Percentiles rank a stretch among this genome's conserved stretches.
phyloP scores from a whole-genome alignment of 53 echinoderm and acorn worm genomes.

The Echinometra lucunter region DNA sequence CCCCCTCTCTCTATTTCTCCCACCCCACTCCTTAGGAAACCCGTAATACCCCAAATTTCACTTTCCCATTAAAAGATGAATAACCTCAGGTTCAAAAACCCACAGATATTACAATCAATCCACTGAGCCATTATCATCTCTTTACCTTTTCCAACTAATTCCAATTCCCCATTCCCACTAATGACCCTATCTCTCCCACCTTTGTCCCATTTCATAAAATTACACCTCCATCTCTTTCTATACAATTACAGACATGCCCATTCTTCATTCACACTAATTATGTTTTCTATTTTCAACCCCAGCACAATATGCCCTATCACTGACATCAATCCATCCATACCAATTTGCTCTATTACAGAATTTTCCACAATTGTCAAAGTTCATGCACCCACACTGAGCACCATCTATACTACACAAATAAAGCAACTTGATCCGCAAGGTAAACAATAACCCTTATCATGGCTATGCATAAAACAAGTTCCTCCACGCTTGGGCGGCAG shows the following conservation, averaged over 20 bases:
- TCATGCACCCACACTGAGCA: neutral
- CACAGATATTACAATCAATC: neutral
- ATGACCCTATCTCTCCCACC: neutral
- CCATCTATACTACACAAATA: constrained; percentile 35
- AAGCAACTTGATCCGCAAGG: constrained; percentile 2
- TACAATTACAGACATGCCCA: neutral
- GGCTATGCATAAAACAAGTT: constrained; percentile 41
- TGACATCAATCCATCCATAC: neutral
- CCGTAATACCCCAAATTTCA: neutral
- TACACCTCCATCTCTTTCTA: constrained; percentile 15
- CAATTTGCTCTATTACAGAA: neutral
- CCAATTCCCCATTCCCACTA: constrained; percentile 8
- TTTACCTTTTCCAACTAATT: neutral
- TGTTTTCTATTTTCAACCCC: neutral
- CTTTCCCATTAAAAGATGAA: constrained; percentile 17
- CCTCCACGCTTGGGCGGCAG: neutral
- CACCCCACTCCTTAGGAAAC: too few species aligned
- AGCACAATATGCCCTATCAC: neutral
- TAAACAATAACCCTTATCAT: constrained; percentile 21
- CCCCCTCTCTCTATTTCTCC: too few species aligned
- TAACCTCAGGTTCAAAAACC: neutral
- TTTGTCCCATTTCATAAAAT: neutral
- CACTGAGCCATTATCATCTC: neutral
- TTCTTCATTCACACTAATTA: constrained; percentile 1
- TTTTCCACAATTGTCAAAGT: neutral